These are phyloP conservation scores for Coremacera marginata DNA, from an alignment of 2,888 invertebrate species.

Conservation along the genomic window DNA sequence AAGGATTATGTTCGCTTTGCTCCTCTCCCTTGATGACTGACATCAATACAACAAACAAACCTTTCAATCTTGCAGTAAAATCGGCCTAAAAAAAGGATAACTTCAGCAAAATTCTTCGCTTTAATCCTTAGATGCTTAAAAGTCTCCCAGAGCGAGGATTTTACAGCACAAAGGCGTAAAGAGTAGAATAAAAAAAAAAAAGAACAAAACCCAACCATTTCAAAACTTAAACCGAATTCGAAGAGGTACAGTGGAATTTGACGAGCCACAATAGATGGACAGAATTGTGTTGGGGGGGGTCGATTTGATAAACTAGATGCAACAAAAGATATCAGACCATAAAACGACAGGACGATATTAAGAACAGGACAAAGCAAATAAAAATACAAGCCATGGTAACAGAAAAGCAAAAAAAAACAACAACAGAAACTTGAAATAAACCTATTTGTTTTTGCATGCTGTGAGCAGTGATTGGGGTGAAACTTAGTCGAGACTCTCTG, in stretches of 20 bases:
- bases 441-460: slow-evolving; percentile 21
- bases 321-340: background rate
- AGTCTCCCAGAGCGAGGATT: slow-evolving; percentile 9
- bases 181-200: background rate
- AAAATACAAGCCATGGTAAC: background rate
- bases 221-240: background rate
- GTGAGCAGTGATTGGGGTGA: background rate
- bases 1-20: too few relatives aligned
- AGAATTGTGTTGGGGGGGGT: background rate
- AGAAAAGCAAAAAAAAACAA: background rate
- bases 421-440: background rate
- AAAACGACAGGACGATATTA: slow-evolving; percentile 10
- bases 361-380: slow-evolving; percentile 23
- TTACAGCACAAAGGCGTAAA: background rate
- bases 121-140: slow-evolving; percentile 23
- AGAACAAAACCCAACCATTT: background rate
- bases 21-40: background rate
- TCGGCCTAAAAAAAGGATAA: background rate
- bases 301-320: background rate
- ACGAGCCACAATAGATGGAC: background rate
- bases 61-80: background rate
- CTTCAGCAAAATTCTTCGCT: slow-evolving; percentile 3
- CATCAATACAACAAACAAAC: background rate
- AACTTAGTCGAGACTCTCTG: background rate
- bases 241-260: background rate